Evolutionary conservation across 2,888 invertebrate species (phyloP), one percentile per base, ranked within the genome.

Genomic region (Carcina quercana): DNA sequence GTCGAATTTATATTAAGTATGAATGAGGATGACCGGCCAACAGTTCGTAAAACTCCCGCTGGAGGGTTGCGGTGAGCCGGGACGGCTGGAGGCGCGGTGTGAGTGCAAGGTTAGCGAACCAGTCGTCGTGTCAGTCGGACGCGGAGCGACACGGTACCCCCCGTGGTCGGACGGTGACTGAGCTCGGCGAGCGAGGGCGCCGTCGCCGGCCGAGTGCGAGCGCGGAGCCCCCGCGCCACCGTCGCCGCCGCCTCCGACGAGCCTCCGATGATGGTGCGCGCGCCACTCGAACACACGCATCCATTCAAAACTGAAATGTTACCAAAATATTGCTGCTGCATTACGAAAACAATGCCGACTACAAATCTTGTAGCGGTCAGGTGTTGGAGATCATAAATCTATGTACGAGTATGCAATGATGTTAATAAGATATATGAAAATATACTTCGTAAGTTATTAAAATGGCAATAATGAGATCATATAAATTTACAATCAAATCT

Each of bases 131-230:
- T 51, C 47, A 8, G 47, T 50, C 37, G 44, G 49, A 47, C 47
- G 48, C 50, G 48, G 42, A 55, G 55, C 61, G 60, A 61, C 56
- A 45, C 52, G 60, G 59, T 49, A 53, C 49, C 58, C 53, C 55
- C 60, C 64, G 64, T 59, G 59, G 69, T 62, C 64, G 54, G 56
- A 51, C 66, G 61, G 56, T 61, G 70, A 79, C 79, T 79, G 76
- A 71, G 56, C 54, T n/a, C n/a, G n/a, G n/a, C n/a, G n/a, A 64
- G 60, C 65, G 67, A 68, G 70, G 69, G 72, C 69, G 71, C 71
- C 74, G 71, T 70, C 74, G 71, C 59, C 55, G 52, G 50, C 47
- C 50, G 60, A 63, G 52, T 59, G 60, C 45, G 53, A 53, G 38
- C 41, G 38, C 40, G 49, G 50, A 56, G 57, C 53, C n/a, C n/a